Percentiles rank a stretch among this genome's conserved stretches.
Evolutionary conservation across 2,113 vertebrate species (phyloP).

Genomic region (Tychaedon coryphoeus): DNA sequence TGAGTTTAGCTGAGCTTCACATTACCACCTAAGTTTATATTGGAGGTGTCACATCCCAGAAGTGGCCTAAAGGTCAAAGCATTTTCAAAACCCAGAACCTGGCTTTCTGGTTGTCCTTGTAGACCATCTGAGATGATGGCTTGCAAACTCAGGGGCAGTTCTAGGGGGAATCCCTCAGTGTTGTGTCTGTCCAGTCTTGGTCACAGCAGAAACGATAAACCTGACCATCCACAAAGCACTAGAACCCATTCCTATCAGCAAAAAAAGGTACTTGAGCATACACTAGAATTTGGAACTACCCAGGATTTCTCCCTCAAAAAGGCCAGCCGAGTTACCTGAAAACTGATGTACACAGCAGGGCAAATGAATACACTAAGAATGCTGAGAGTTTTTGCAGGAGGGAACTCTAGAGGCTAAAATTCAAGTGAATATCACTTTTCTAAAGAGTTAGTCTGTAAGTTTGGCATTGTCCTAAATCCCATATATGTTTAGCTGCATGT

Average conservation of each 20-base stretch:
- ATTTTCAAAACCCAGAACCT: not conserved
- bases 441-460: not conserved
- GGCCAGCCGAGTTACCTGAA: not conserved
- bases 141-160: not conserved
- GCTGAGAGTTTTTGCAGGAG: not conserved
- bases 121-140: not conserved
- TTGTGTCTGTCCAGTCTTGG: not conserved
- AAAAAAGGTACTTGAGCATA: not conserved
- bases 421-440: not conserved
- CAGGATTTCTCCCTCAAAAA: not conserved
- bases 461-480: not conserved
- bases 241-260: not conserved
- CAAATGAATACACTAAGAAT: not conserved
- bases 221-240: not conserved
- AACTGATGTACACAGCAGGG: not conserved
- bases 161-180: not conserved
- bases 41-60: not conserved
- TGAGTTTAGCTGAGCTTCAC: slow-evolving; percentile 7
- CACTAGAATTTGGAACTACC: not conserved
- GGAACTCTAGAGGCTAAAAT: not conserved
- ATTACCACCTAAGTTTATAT: not conserved
- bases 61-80: not conserved
- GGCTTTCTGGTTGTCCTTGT: not conserved
- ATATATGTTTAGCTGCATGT: not conserved
- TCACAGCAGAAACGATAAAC: not conserved